Evolutionary conservation across 1,140 invertebrate species (phyloP).

Genomic region (Potamilus streckersoni): DNA sequence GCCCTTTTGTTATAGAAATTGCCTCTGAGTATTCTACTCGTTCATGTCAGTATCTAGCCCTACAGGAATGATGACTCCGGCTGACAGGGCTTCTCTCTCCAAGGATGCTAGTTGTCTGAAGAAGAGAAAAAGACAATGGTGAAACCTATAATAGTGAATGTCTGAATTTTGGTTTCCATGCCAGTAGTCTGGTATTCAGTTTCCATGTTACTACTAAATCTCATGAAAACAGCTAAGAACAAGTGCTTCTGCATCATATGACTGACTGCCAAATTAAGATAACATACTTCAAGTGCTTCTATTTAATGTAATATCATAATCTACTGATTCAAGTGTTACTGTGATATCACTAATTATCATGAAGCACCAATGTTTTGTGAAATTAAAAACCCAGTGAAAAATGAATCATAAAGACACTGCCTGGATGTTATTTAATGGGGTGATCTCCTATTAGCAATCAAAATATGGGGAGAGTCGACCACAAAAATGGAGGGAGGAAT

Average conservation of each 20-base stretch:
- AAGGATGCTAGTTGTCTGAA: constrained; percentile 61
- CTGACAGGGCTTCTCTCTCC: constrained; percentile 59
- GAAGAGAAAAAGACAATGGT: constrained; percentile 15
- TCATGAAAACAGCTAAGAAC: background rate
- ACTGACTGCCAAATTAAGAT: background rate
- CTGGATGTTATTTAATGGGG: too few relatives aligned
- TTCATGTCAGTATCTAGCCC: constrained; percentile 36
- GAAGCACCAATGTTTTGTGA: too few relatives aligned
- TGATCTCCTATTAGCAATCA: too few relatives aligned
- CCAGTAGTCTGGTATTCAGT: background rate
- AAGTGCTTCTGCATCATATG: background rate
- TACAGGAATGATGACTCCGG: constrained; percentile 52
- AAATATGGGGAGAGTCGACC: too few relatives aligned
- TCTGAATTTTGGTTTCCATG: background rate
- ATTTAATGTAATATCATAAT: background rate
- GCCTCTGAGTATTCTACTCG: too few relatives aligned
- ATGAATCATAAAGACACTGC: too few relatives aligned
- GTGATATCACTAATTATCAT: background rate
- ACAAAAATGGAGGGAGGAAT: too few relatives aligned
- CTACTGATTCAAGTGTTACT: too few relatives aligned
- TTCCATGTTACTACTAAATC: background rate
- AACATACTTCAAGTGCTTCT: background rate
- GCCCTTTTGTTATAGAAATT: too few relatives aligned
- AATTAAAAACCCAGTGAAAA: too few relatives aligned
- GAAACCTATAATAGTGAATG: background rate